These are phyloP conservation scores for Rhamphomyia laevipes DNA, from an alignment of 2,888 invertebrate species.

Conservation along the genomic window DNA sequence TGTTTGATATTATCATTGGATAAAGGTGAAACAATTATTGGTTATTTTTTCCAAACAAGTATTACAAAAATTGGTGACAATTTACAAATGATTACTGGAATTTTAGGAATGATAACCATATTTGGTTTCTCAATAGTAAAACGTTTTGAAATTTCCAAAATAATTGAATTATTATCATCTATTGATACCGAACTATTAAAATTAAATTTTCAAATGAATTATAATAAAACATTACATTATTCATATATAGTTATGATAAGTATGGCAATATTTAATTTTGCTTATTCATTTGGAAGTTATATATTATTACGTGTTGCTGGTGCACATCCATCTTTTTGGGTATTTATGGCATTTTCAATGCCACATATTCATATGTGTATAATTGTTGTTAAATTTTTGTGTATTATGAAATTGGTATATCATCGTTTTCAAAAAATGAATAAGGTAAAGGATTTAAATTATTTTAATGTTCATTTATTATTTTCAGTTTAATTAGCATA, in stretches of 20 bases:
- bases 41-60: constrained; percentile 21
- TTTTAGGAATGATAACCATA: constrained; percentile 19
- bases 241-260: background rate
- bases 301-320: constrained; percentile 25
- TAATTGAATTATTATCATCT: background rate
- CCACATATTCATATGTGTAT: constrained; percentile 33
- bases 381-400: constrained; percentile 32
- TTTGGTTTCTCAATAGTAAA: too few species aligned
- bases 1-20: constrained; percentile 15
- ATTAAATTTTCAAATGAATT: background rate
- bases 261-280: constrained; percentile 23
- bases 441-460: constrained; percentile 27
- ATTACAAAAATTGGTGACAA: constrained; percentile 23
- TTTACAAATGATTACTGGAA: constrained; percentile 25
- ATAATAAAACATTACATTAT: background rate
- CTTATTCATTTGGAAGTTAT: constrained; percentile 30
- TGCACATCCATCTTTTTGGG: constrained; percentile 30
- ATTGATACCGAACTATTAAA: background rate
- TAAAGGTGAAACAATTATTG: constrained; percentile 18
- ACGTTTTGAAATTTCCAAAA: too few species aligned
- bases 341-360: constrained; percentile 30
- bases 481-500: too few species aligned
- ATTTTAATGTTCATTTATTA: too few species aligned
- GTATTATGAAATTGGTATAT: constrained; percentile 26
- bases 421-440: constrained; percentile 30